Evolutionary conservation across 2,888 invertebrate genomes (phyloP).

Genomic region (Euzetes globulus): DNA sequence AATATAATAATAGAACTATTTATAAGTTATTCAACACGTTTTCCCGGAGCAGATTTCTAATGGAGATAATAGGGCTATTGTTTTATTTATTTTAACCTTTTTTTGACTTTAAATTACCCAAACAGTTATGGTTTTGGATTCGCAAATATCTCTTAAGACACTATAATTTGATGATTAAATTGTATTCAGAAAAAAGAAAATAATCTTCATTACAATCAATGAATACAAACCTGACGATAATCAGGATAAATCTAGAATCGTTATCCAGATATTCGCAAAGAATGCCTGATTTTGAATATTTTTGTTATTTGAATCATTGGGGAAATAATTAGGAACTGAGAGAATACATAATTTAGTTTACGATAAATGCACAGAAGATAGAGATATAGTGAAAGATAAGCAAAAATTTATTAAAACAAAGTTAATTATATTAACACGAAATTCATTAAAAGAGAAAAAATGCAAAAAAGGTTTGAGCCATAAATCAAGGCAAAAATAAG

Average conservation of each 20-base stretch:
- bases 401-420: slow-evolving; percentile 5
- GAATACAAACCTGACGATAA: too few species aligned
- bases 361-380: too few species aligned
- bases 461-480: background rate
- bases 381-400: background rate
- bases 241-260: too few species aligned
- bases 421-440: slow-evolving; percentile 21
- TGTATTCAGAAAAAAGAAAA: too few species aligned
- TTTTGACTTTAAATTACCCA: background rate
- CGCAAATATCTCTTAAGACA: too few species aligned
- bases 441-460: background rate
- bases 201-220: too few species aligned
- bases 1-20: background rate
- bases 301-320: too few species aligned
- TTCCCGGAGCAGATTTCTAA: background rate
- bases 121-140: background rate
- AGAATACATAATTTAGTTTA: too few species aligned
- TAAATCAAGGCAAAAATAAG: background rate
- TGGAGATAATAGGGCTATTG: background rate
- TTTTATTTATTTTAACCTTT: background rate
- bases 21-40: slow-evolving; percentile 7
- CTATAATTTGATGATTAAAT: too few species aligned
- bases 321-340: too few species aligned
- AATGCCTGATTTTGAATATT: too few species aligned
- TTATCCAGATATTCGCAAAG: too few species aligned